Evolutionary conservation across 92 coral and sea anemone species (phyloP).

Genomic region (Actinostola sp.): DNA sequence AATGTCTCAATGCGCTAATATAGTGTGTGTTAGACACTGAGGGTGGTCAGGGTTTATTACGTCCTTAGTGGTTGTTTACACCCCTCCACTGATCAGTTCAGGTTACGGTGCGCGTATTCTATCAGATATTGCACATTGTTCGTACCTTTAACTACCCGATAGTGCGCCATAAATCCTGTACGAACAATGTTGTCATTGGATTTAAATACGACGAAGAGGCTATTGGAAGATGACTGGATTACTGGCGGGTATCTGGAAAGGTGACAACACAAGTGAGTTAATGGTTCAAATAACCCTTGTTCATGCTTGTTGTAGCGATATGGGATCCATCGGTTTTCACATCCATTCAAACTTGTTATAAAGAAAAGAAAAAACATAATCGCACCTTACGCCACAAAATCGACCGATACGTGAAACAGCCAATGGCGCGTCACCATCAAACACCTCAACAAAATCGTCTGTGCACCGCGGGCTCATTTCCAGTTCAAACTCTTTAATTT

Average conservation of each 20-base stretch:
- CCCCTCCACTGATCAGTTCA: no score
- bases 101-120: no score
- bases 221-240: slow-evolving; percentile 24
- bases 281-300: neutral
- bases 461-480: slow-evolving; percentile 37
- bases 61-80: no score
- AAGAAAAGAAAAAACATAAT: neutral
- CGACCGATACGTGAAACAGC: slow-evolving; percentile 34
- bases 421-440: slow-evolving; percentile 23
- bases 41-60: no score
- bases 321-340: no score
- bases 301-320: no score
- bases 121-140: no score
- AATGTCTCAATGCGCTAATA: no score
- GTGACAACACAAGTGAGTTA: neutral
- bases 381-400: slow-evolving; percentile 41
- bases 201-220: slow-evolving; percentile 22
- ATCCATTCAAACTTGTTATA: neutral
- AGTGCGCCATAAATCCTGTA: slow-evolving; percentile 41
- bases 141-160: slow-evolving; percentile 22
- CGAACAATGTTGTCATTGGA: slow-evolving; percentile 12
- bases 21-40: no score
- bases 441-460: slow-evolving; percentile 40
- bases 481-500: slow-evolving; percentile 36
- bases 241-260: slow-evolving; percentile 20